Evolutionary conservation across 2,888 invertebrate genomes (phyloP), one percentile per base, ranked within the genome.

Genomic region (Nomada hirtipes): DNA sequence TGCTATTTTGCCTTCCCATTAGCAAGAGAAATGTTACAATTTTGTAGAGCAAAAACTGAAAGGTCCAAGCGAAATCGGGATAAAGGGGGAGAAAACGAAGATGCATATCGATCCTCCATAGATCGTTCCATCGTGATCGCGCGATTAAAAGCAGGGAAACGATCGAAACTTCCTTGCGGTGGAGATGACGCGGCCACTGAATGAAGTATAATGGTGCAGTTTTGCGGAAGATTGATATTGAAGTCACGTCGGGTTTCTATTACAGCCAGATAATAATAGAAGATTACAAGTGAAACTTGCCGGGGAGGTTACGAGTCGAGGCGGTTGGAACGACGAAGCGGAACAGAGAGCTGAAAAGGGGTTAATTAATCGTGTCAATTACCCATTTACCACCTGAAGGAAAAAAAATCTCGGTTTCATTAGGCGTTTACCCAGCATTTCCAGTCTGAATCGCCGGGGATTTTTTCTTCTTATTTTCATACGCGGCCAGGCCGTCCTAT

Each of bases 381-480:
- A 91, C 89, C 90, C 85, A 85, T 90, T 89, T 91, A 88, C 80
- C 83, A 78, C 52, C 65, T 69, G 68, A 70, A 86, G 79, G 52
- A 59, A 72, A 88, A 90, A 88, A 90, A 91, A 89, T 92, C 92
- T 92, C 92, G 70, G 90, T 91, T 92, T 91, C 91, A 83, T 90
- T 89, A 85, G 90, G 61, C 86, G 86, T 86, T 90, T 88, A 86
- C 88, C 86, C 81, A 89, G 44, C 85, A 88, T 91, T 92, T 92
- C 91, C 91, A 92, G 84, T 92, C 92, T 91, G 85, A 92, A 91
- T 92, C 86, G 82, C 83, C 60, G 63, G 70, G 36, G 36, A 36
- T 36, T 36, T 36, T 36, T 36, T 36, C 36, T 36, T 36, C 1
- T 7, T 36, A 77, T 36, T 86, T 81, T 83, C 85, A 76, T 76